Base-by-base conservation (phyloP, 2,113 vertebrate species). In the Ranitomeya imitator region DNA sequence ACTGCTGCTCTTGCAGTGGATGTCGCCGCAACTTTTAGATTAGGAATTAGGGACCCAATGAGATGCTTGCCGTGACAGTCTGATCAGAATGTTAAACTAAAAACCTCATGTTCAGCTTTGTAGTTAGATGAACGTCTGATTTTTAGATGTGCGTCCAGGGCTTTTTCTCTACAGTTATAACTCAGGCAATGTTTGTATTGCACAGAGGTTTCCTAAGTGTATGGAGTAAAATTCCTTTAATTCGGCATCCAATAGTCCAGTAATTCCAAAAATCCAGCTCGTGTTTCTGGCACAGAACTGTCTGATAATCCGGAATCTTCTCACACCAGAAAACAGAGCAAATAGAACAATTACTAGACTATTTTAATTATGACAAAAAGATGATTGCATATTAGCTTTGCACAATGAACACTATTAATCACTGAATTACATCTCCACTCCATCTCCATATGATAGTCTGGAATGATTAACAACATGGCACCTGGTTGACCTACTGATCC, bases 181-280 rank as follows among this genome's bases (percentile, higher is more conserved):
- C 26, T 31, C 26, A 31, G 37, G 37, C 59, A 77, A 15, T 52
- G 19, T 77, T 15, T 77, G 12, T 51, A 19, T 52, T 77, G 4
- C n/a, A 77, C 21, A 83, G 60, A 52, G 21, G 4, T 67, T n/a
- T 67, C 15, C 18, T 1, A 73, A 31, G 26, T 31, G 26, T 37
- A 37, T 37, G 26, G 1, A 37, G 71, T 74, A 74, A 74, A 18
- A 74, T 74, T 74, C 71, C 71, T 74, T 74, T 74, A 74, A 74
- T 74, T n/a, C 71, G 71, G 71, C 69, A 71, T 71, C 26, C 71
- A 74, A 71, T 45, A 74, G 71, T 45, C 71, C 71, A 45, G 31
- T 45, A 45, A 74, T 74, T 16, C 31, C 6, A 26, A 18, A 18
- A 74, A 15, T 45, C 31, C 71, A 74, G 69, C 6, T 14, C 69